Base-by-base conservation (phyloP, 2,113 vertebrate species). In the Sarotherodon lohbergeri region DNA sequence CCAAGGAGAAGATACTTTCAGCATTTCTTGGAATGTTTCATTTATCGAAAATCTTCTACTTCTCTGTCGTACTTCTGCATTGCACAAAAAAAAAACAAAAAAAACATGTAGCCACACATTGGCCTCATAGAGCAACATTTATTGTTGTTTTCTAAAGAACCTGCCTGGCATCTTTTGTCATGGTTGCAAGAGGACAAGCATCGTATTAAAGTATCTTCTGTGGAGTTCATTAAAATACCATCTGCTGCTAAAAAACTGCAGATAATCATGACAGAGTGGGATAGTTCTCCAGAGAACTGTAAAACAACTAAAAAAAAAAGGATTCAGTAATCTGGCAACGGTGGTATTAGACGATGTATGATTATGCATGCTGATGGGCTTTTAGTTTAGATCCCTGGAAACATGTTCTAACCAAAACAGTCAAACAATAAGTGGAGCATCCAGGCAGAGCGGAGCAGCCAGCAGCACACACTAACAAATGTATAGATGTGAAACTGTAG, bases 191-290 rank as follows among this genome's bases (percentile, higher is more conserved):
- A 89, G 84, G 86, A 92, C 85, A 89, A 88, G 88, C 66, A 57
- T 82, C 16, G 12, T 86, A 89, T 89, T 87, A 76, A 93, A 90
- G 55, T 86, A 63, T 88, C 59, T 92, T 86, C 78, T 83, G 36
- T 82, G 7, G 57, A 91, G 90, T 95, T 94, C 87, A 93, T 91
- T 95, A 90, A 93, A 92, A 90, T 81, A 86, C 91, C 93, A 94
- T 94, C 93, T 95, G 93, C 85, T 86, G 57, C 78, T 46, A 27
- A 88, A 88, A 88, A 86, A 82, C 71, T 54, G 86, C 57, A 80
- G 79, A 85, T 82, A 88, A 91, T 89, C 80, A 93, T 85, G 1
- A 89, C 76, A 19, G 81, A 86, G 87, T 19, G 83, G 48, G 86
- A 89, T 46, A 52, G 84, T 73, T 90, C 89, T 90, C 86, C 29